These are phyloP conservation scores for Synergus japonicus DNA, from an alignment of 2,888 invertebrate species.

Conservation along the genomic window DNA sequence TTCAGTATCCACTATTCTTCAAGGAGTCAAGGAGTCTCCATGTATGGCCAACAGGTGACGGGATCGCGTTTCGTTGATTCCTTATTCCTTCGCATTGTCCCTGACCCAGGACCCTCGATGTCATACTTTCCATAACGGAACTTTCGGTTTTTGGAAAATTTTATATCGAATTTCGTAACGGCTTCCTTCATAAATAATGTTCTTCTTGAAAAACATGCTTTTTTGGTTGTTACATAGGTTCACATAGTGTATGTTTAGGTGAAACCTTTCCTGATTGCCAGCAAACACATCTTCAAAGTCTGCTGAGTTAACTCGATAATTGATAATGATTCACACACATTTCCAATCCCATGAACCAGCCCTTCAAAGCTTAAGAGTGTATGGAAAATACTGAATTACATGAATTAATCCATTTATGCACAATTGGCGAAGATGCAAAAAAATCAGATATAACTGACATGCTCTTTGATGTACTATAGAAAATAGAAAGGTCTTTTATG, in stretches of 20 bases:
- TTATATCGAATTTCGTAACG: conserved; percentile 40
- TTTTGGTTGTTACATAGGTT: neutral
- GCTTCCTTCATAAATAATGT: neutral
- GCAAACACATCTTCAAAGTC: conserved; percentile 7
- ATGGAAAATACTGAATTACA: no score
- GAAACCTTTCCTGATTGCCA: conserved; percentile 27
- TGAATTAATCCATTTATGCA: neutral
- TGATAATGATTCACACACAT: no score
- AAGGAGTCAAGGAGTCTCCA: neutral
- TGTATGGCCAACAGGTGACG: conserved; percentile 32
- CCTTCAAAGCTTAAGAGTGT: no score
- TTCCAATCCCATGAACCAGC: no score
- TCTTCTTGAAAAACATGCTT: neutral
- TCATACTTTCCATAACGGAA: conserved; percentile 39
- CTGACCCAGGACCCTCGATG: conserved; percentile 23
- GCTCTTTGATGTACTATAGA: neutral
- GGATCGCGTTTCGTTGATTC: conserved; percentile 36
- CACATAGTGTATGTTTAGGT: neutral
- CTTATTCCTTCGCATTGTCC: conserved; percentile 30
- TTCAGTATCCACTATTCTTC: conserved; percentile 1
- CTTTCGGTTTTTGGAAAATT: conserved; percentile 32
- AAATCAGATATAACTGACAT: neutral
- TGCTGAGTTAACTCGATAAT: neutral
- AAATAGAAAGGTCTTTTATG: neutral
- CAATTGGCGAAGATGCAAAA: neutral